Conservation (phyloP, 2,113 vertebrate species). For the Periophthalmodon schlosseri region DNA sequence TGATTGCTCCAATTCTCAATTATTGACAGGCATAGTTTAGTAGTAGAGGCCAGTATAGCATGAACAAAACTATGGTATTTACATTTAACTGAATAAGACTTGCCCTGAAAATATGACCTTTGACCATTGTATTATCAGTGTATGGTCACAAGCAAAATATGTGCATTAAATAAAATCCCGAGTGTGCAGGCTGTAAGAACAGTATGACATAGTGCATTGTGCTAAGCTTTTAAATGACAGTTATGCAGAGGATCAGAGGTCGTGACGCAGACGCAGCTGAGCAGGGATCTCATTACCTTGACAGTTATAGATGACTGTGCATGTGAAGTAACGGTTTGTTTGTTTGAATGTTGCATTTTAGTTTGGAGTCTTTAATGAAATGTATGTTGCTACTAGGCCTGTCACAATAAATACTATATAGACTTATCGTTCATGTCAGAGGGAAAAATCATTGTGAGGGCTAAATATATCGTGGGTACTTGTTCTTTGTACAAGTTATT, state of each 20-base stretch:
- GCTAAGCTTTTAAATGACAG: conserved; percentile 66
- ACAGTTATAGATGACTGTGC: conserved; percentile 46
- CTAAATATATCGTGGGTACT: too few relatives aligned
- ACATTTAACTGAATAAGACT: neutral
- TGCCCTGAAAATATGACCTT: neutral
- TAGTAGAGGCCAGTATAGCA: neutral
- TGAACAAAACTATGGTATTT: neutral
- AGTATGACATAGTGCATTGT: conserved; percentile 26
- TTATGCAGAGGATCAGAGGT: conserved; percentile 48
- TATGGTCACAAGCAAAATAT: neutral
- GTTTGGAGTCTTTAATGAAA: too few relatives aligned
- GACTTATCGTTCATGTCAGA: neutral
- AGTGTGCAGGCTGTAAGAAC: conserved; percentile 45
- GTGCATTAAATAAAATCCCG: conserved; percentile 33
- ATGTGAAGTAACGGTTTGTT: conserved; percentile 16
- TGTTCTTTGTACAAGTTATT: too few relatives aligned
- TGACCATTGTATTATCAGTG: too few relatives aligned
- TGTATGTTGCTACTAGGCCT: too few relatives aligned
- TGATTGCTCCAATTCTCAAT: too few relatives aligned
- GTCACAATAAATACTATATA: too few relatives aligned
- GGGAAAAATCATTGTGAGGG: conserved; percentile 35
- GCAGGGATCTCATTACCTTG: conserved; percentile 69
- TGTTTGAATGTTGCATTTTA: too few relatives aligned
- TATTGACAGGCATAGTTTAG: neutral
- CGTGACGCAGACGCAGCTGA: conserved; percentile 58